phyloP scores from a whole-genome alignment of 2,113 vertebrate species.

The Stictonetta naevosa region DNA sequence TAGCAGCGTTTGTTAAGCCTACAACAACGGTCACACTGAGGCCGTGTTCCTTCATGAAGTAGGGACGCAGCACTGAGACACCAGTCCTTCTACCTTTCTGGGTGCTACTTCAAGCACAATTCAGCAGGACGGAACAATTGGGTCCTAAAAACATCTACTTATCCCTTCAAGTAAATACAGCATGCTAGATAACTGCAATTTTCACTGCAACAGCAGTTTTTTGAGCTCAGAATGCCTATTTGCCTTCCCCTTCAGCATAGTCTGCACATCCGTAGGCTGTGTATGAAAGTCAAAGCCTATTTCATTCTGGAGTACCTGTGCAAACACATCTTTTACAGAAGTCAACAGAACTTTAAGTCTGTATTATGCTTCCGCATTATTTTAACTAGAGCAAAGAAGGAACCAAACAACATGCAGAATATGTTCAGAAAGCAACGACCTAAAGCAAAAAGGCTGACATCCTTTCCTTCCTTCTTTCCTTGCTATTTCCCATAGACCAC shows the following conservation, averaged over 20 bases:
- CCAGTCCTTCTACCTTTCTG: not conserved
- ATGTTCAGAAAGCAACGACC: not conserved
- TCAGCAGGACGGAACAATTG: not conserved
- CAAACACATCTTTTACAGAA: not conserved
- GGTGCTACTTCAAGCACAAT: not conserved
- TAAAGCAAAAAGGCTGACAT: not conserved
- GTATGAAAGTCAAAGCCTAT: not conserved
- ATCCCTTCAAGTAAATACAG: not conserved
- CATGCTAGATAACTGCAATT: not conserved
- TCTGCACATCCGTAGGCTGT: not conserved
- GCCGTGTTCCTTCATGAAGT: accelerated
- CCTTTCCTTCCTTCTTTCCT: not conserved
- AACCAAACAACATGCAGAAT: not conserved
- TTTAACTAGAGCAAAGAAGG: not conserved
- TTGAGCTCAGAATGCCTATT: not conserved
- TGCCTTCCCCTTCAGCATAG: not conserved
- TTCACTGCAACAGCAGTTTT: not conserved
- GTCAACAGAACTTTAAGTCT: not conserved
- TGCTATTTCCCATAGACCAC: not conserved
- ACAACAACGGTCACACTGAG: not conserved
- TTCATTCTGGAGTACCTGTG: not conserved
- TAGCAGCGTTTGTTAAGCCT: not conserved
- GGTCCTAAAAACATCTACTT: not conserved
- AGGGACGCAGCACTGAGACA: not conserved
- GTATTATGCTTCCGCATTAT: not conserved